Evolutionary conservation across 2,797 vertebrate genomes (phyloP).

Genomic region (Cephalopachus bancanus): DNA sequence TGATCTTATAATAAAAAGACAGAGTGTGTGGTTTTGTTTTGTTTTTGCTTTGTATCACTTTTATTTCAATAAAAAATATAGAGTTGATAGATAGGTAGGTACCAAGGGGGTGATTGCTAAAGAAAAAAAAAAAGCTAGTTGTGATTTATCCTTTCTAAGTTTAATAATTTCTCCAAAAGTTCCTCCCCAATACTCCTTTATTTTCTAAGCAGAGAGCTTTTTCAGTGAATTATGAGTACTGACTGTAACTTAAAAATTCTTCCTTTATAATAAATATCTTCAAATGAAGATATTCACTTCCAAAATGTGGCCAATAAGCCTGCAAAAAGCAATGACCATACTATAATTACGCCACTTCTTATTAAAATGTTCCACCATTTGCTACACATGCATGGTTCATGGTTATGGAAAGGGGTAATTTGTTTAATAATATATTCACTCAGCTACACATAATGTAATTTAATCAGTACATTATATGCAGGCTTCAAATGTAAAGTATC

Average conservation of each 20-base stretch:
- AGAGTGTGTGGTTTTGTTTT: background rate
- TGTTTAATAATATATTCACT: slow-evolving; percentile 89
- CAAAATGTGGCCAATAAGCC: slow-evolving; percentile 80
- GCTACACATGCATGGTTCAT: slow-evolving; percentile 87
- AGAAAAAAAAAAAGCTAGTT: slow-evolving; percentile 13
- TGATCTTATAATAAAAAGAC: background rate
- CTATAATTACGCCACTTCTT: slow-evolving; percentile 88
- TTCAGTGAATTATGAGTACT: slow-evolving; percentile 79
- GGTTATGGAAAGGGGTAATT: slow-evolving; percentile 86
- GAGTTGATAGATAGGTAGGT: background rate
- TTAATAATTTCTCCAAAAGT: slow-evolving; percentile 67
- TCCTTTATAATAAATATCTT: slow-evolving; percentile 82
- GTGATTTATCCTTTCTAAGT: slow-evolving; percentile 46
- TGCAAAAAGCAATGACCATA: slow-evolving; percentile 85
- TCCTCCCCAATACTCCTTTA: slow-evolving; percentile 12
- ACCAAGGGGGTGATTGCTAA: background rate
- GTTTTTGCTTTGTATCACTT: background rate
- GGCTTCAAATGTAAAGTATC: slow-evolving; percentile 86
- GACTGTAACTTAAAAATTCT: slow-evolving; percentile 75
- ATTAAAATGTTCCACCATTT: slow-evolving; percentile 88
- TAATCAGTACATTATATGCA: slow-evolving; percentile 87
- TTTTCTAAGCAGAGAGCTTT: slow-evolving; percentile 78
- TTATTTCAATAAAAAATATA: background rate
- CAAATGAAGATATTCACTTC: slow-evolving; percentile 76
- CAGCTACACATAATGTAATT: slow-evolving; percentile 87